Evolutionary conservation across 2,888 invertebrate species (phyloP).

Genomic region (Caenorhabditis sinica): DNA sequence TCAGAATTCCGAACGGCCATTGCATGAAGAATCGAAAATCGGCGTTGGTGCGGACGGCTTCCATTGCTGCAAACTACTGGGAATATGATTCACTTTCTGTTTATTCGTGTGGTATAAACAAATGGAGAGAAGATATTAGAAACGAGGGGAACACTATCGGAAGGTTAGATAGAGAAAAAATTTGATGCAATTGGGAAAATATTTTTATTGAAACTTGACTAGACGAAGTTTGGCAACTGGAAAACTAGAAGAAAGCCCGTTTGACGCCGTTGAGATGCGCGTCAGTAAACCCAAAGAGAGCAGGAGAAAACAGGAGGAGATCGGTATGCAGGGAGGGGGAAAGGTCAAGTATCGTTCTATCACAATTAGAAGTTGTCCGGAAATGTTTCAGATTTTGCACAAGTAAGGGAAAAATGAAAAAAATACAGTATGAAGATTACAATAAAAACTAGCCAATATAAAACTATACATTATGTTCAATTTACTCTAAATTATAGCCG

Average conservation of each 20-base stretch:
- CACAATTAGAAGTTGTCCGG: conserved; percentile 15
- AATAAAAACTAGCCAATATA: conserved; percentile 8
- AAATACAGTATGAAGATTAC: not conserved
- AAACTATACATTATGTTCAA: not conserved
- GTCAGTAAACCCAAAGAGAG: conserved; percentile 24
- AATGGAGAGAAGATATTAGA: conserved; percentile 17
- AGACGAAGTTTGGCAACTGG: not conserved
- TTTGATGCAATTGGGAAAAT: not conserved
- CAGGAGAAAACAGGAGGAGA: conserved; percentile 21
- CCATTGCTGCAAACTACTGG: conserved; percentile 61
- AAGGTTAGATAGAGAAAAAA: not conserved
- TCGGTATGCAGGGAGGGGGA: not conserved
- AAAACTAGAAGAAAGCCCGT: conserved; percentile 20
- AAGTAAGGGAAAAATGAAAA: conserved; percentile 11
- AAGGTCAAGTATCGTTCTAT: conserved; percentile 5
- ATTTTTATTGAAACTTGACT: not conserved
- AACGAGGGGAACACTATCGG: conserved; percentile 6
- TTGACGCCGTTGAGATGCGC: conserved; percentile 10
- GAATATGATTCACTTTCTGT: conserved; percentile 7
- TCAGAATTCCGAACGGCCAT: conserved; percentile 73
- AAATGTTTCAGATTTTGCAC: conserved; percentile 15
- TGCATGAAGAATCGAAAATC: conserved; percentile 69
- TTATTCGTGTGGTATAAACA: conserved; percentile 28
- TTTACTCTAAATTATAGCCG: conserved; percentile 56
- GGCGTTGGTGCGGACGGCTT: conserved; percentile 51